Evolutionary conservation across 2,797 vertebrate genomes (phyloP).

Genomic region (Labeo calbasu): DNA sequence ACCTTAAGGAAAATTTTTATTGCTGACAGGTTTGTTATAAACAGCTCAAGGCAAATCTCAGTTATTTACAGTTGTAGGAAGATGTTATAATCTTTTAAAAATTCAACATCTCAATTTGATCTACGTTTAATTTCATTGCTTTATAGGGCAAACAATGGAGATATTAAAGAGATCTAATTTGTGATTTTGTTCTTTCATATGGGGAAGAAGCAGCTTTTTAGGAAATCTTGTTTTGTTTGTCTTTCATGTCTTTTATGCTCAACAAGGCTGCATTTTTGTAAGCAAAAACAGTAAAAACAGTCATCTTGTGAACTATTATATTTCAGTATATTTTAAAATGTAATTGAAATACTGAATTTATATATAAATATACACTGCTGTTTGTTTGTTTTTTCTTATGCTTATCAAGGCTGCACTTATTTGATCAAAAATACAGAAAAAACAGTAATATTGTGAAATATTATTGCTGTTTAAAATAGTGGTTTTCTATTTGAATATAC

Average conservation of each 20-base stretch:
- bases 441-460: not conserved
- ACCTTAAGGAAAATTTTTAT: not conserved
- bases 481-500: too few relatives aligned
- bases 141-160: not conserved
- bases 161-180: not conserved
- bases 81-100: not conserved
- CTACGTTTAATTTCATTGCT: not conserved
- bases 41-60: not conserved
- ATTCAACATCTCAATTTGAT: not conserved
- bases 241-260: not conserved
- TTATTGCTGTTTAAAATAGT: too few relatives aligned
- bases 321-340: not conserved
- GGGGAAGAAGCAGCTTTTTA: not conserved
- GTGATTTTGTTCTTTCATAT: not conserved
- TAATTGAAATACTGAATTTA: not conserved
- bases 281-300: too few relatives aligned
- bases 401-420: not conserved
- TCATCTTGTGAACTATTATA: not conserved
- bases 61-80: not conserved
- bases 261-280: not conserved
- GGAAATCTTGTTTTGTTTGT: not conserved
- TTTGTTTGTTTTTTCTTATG: not conserved
- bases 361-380: too few relatives aligned
- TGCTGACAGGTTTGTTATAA: not conserved
- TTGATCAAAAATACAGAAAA: not conserved